These are phyloP conservation scores for Laupala kohalensis DNA, from an alignment of 1,140 invertebrate genomes.

Conservation along the genomic window DNA sequence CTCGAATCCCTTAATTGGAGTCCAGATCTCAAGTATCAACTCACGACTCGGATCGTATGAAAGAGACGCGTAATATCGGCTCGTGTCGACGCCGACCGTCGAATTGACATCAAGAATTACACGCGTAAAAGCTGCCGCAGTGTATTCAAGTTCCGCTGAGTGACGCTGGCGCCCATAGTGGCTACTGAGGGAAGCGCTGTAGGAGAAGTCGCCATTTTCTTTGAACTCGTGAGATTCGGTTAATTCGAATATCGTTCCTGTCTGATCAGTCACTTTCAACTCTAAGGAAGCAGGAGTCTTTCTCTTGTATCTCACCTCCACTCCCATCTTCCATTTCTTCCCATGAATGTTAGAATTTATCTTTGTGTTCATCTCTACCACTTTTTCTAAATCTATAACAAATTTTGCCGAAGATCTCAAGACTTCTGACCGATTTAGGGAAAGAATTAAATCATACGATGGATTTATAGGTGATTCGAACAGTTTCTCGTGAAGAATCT, in stretches of 20 bases:
- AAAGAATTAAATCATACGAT: not conserved
- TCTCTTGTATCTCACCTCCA: not conserved
- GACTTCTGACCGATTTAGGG: not conserved
- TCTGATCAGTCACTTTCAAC: not conserved
- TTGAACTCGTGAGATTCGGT: no score
- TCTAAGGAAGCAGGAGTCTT: not conserved
- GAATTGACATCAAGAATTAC: not conserved
- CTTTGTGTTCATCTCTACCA: not conserved
- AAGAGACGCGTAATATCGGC: not conserved
- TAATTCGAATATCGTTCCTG: not conserved
- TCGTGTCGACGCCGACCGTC: not conserved
- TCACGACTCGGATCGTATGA: not conserved
- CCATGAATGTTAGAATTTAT: not conserved
- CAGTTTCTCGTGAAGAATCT: not conserved
- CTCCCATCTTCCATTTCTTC: not conserved
- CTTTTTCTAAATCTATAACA: not conserved
- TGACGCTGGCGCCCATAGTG: not conserved
- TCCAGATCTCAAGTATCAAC: not conserved
- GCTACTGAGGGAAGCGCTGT: not conserved
- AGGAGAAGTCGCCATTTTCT: not conserved
- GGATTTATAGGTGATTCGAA: not conserved
- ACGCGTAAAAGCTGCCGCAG: no score
- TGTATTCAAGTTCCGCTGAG: not conserved
- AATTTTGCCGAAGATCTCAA: not conserved
- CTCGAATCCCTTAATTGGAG: not conserved